These are phyloP conservation scores for Hyles euphorbiae DNA, from an alignment of 1,140 invertebrate genomes.

Conservation along the genomic window DNA sequence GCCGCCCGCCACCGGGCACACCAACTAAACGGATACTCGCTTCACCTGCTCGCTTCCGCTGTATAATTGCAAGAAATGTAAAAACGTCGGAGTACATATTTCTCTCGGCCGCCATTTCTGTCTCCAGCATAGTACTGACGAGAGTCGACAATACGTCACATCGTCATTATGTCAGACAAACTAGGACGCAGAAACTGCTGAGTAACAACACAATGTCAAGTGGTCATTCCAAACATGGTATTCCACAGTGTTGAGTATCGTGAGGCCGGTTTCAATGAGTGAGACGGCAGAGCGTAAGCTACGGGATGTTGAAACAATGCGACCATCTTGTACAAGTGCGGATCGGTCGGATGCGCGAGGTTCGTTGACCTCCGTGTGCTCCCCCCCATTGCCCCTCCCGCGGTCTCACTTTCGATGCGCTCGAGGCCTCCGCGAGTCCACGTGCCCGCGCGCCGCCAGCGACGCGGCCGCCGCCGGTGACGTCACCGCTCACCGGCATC, in stretches of 20 bases:
- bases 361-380: constrained; percentile 48
- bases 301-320: constrained; percentile 60
- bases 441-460: constrained; percentile 50
- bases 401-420: constrained; percentile 72
- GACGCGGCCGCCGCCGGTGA: constrained; percentile 45
- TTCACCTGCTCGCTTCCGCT: constrained; percentile 60
- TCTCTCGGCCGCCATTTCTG: constrained; percentile 15
- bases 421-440: constrained; percentile 59
- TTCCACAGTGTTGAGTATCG: constrained; percentile 18
- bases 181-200: constrained; percentile 1
- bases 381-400: constrained; percentile 30
- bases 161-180: background rate
- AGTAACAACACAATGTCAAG: constrained; percentile 15
- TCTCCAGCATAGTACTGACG: too few relatives aligned
- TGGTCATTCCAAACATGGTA: constrained; percentile 10
- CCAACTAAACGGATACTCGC: constrained; percentile 53
- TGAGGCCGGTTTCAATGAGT: constrained; percentile 29
- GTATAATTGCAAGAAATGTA: constrained; percentile 59
- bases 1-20: background rate
- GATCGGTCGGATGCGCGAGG: constrained; percentile 61
- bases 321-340: constrained; percentile 62
- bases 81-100: constrained; percentile 19
- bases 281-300: constrained; percentile 32
- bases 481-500: constrained; percentile 50
- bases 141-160: too few relatives aligned